Conservation (phyloP, 2,113 vertebrate species). For the Tylochromis polylepis region DNA sequence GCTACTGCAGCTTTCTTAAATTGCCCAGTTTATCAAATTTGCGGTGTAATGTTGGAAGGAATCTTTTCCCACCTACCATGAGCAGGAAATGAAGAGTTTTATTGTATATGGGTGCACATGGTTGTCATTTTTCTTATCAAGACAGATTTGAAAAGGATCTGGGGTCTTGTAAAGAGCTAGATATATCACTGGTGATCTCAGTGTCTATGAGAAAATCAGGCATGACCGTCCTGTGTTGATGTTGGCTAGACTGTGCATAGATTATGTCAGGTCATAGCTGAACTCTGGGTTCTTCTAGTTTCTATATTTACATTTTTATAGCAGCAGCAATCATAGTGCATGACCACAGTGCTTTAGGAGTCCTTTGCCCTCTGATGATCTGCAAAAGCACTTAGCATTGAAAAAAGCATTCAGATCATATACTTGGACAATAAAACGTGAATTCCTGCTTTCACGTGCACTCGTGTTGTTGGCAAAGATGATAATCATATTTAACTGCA, state of each 20-base stretch:
- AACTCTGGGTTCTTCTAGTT: slow-evolving; percentile 1
- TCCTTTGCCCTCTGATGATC: slow-evolving; percentile 15
- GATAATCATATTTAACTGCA: background rate
- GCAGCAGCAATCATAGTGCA: slow-evolving; percentile 19
- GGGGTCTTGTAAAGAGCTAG: background rate
- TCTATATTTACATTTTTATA: slow-evolving; percentile 51
- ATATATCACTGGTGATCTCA: background rate
- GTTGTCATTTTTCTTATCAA: background rate
- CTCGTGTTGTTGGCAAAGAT: background rate
- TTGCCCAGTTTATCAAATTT: background rate
- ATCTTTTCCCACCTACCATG: background rate
- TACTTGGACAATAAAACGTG: background rate
- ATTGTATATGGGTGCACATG: background rate
- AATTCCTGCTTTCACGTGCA: background rate
- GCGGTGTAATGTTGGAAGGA: background rate
- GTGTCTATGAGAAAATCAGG: background rate
- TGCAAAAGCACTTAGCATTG: background rate
- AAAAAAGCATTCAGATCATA: background rate
- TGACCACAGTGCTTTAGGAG: slow-evolving; percentile 2
- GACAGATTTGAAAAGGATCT: background rate
- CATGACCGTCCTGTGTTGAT: background rate
- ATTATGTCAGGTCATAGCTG: slow-evolving; percentile 44
- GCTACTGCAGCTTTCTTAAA: background rate
- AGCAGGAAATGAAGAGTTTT: background rate
- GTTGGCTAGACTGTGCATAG: background rate